Conservation (phyloP, 1,140 invertebrate species). For the Solenopsis invicta region DNA sequence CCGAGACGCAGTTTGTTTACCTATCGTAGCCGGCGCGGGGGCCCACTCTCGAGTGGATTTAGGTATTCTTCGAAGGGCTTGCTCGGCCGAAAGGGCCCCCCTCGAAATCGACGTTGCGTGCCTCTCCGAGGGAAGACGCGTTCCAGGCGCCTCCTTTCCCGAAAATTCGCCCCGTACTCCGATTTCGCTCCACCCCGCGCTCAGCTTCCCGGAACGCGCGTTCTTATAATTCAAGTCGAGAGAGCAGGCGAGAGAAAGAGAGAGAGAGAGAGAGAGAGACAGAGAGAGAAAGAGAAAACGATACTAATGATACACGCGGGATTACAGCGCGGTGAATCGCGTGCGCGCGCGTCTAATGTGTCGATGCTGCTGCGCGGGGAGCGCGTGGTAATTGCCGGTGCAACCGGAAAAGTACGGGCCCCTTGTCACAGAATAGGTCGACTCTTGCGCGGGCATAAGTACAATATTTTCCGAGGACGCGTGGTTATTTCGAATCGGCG, state of each 20-base stretch:
- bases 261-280: conserved; percentile 42
- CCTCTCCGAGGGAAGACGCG: conserved; percentile 29
- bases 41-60: conserved; percentile 20
- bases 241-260: conserved; percentile 33
- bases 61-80: conserved; percentile 43
- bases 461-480: conserved; percentile 27
- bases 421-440: conserved; percentile 42
- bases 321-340: conserved; percentile 79
- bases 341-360: conserved; percentile 73
- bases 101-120: conserved; percentile 77
- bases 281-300: conserved; percentile 53
- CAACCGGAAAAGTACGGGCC: conserved; percentile 48
- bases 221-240: conserved; percentile 54
- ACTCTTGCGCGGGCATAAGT: not conserved
- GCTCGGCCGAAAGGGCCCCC: not conserved
- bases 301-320: conserved; percentile 75
- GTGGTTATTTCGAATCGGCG: not conserved
- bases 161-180: conserved; percentile 62
- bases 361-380: conserved; percentile 58
- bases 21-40: conserved; percentile 1
- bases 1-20: conserved; percentile 64
- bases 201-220: conserved; percentile 65
- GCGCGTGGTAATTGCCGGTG: conserved; percentile 26
- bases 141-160: conserved; percentile 55
- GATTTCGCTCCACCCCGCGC: not conserved